phyloP scores from a whole-genome alignment of 2,113 vertebrate species.

The Dasyornis broadbenti region DNA sequence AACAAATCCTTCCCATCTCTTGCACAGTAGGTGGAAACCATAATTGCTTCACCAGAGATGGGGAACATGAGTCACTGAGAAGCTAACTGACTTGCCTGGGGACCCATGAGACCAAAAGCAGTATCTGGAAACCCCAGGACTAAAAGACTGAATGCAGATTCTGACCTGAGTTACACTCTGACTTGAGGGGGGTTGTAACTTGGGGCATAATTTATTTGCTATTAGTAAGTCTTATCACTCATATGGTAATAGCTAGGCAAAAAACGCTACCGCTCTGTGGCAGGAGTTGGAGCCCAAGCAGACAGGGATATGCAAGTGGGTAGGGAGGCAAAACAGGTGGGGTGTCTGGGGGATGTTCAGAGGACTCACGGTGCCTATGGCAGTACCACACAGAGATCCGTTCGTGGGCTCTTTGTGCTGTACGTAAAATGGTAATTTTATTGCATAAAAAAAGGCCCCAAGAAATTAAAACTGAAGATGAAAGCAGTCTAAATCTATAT shows the following conservation, averaged over 20 bases:
- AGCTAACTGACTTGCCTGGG: background rate
- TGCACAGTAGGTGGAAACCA: background rate
- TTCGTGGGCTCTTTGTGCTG: background rate
- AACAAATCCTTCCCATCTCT: background rate
- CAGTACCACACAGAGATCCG: background rate
- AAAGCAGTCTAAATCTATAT: background rate
- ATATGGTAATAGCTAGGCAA: background rate
- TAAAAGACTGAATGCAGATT: background rate
- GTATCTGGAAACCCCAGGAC: background rate
- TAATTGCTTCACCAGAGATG: background rate
- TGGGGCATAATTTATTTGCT: background rate
- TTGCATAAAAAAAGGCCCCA: background rate
- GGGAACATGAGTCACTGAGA: background rate
- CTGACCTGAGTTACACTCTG: background rate
- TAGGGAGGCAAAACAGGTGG: background rate
- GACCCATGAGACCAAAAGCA: background rate
- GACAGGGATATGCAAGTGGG: accelerated
- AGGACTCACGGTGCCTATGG: background rate
- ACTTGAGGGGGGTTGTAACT: background rate
- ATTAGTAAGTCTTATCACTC: background rate
- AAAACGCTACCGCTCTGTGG: background rate
- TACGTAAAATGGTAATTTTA: background rate
- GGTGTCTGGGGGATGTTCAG: background rate
- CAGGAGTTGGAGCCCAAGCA: background rate
- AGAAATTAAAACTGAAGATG: background rate